Percentiles rank a stretch among this genome's conserved stretches.
Evolutionary conservation across 2,797 vertebrate species (phyloP).

Genomic region (Onychomys arenicola): DNA sequence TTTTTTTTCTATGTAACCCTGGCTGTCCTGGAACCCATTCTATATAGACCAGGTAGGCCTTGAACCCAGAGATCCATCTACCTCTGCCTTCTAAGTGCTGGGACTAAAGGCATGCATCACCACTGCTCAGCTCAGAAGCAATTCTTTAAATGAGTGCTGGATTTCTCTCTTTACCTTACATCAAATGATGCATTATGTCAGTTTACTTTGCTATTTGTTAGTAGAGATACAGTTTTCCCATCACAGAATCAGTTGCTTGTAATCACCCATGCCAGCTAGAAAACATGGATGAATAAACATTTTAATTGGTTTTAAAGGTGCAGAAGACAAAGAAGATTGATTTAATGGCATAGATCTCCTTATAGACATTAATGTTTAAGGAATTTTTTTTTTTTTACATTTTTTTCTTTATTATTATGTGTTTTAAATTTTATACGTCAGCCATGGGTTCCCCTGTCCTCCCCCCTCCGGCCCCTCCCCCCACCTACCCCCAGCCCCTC

Average conservation of each 20-base stretch:
- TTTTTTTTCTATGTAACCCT: neutral
- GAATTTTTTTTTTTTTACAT: constrained; percentile 57
- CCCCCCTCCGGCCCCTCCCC: no score
- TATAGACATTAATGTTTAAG: neutral
- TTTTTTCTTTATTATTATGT: no score
- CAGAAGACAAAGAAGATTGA: neutral
- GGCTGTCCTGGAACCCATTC: neutral
- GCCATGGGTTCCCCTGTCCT: no score
- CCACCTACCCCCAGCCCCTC: no score
- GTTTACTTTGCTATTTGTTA: neutral
- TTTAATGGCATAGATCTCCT: neutral
- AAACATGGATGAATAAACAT: neutral
- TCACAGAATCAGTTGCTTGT: neutral
- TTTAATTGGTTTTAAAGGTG: neutral
- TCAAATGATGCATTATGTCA: neutral
- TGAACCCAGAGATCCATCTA: neutral
- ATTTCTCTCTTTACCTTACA: neutral
- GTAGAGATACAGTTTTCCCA: neutral
- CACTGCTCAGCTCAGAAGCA: neutral
- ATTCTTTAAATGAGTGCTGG: neutral
- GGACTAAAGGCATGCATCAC: neutral
- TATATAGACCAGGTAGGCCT: neutral
- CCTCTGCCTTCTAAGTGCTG: neutral
- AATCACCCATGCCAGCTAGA: neutral
- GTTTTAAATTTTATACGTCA: no score